Percentiles rank a stretch among this genome's conserved stretches.
phyloP scores from a whole-genome alignment of 2,888 invertebrate genomes.

The Formica aserva region DNA sequence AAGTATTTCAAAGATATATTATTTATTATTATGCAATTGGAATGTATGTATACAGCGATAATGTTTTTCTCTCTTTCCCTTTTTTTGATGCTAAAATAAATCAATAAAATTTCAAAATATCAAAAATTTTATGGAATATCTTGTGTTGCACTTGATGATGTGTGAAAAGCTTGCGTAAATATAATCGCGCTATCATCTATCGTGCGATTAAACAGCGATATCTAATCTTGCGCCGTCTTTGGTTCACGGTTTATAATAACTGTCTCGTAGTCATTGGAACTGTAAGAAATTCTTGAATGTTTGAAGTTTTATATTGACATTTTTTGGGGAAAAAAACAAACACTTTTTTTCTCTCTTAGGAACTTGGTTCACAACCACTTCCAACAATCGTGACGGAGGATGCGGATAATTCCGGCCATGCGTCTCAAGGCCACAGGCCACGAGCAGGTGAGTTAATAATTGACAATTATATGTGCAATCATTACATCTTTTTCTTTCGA shows the following conservation, averaged over 20 bases:
- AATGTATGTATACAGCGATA: not conserved
- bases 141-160: not conserved
- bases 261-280: not conserved
- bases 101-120: not conserved
- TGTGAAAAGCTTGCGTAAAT: slow-evolving; percentile 50
- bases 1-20: slow-evolving; percentile 51
- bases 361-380: slow-evolving; percentile 89
- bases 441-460: slow-evolving; percentile 88
- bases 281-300: not conserved
- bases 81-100: not conserved
- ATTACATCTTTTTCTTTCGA: slow-evolving; percentile 21
- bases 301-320: not conserved
- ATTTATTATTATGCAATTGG: slow-evolving; percentile 18
- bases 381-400: slow-evolving; percentile 88
- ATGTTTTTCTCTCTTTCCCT: not conserved
- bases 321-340: not conserved
- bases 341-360: slow-evolving; percentile 84
- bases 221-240: slow-evolving; percentile 62
- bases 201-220: slow-evolving; percentile 62
- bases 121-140: not conserved
- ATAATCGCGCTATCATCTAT: slow-evolving; percentile 54
- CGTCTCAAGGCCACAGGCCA: slow-evolving; percentile 85
- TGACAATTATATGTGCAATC: not conserved
- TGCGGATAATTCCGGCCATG: slow-evolving; percentile 83
- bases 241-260: slow-evolving; percentile 42